phyloP scores from a whole-genome alignment of 2,888 invertebrate species.

The Chloroclysta siterata region DNA sequence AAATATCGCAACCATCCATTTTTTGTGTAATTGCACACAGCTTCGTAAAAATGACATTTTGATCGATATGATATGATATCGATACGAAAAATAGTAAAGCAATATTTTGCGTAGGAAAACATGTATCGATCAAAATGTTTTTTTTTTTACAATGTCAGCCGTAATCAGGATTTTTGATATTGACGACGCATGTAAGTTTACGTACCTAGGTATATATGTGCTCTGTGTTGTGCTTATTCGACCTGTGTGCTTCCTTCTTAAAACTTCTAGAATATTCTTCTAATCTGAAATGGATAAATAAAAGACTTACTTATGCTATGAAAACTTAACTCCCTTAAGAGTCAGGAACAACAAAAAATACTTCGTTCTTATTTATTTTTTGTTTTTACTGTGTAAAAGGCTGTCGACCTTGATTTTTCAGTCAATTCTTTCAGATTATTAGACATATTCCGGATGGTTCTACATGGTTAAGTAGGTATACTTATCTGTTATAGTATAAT shows the following conservation, averaged over 20 bases:
- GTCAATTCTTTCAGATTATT: neutral
- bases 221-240: slow-evolving; percentile 79
- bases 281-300: neutral
- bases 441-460: neutral
- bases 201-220: slow-evolving; percentile 32
- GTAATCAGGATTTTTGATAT: too few species aligned
- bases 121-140: too few species aligned
- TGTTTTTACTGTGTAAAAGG: too few species aligned
- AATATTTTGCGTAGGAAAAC: too few species aligned
- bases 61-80: too few species aligned
- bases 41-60: too few species aligned
- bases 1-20: too few species aligned
- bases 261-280: slow-evolving; percentile 33
- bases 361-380: too few species aligned
- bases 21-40: too few species aligned
- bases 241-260: slow-evolving; percentile 72
- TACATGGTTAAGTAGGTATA: neutral
- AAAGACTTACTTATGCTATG: neutral
- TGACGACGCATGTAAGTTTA: too few species aligned
- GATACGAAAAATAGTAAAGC: too few species aligned
- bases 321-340: neutral
- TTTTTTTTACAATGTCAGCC: too few species aligned
- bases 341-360: neutral
- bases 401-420: neutral
- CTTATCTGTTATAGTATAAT: slow-evolving; percentile 12